A percentile compares a stretch with the other conserved stretches of the same genome.
These are phyloP conservation scores for Natator depressus DNA, from an alignment of 2,113 vertebrate species.

Conservation along the genomic window DNA sequence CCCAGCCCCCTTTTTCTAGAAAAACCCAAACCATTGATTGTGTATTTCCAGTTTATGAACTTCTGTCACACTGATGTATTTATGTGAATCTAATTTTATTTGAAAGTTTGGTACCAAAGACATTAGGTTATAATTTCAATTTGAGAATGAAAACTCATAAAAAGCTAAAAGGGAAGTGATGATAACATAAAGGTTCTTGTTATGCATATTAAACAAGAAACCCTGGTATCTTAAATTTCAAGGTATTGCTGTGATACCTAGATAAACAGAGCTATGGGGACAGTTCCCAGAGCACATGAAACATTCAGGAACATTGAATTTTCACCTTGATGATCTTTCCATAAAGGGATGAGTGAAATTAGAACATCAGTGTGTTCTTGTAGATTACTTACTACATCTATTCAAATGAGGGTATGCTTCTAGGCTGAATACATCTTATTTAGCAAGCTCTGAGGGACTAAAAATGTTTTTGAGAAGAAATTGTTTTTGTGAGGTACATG, in stretches of 20 bases:
- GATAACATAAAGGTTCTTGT: not conserved
- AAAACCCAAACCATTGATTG: not conserved
- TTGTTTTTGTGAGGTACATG: accelerated
- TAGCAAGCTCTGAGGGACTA: accelerated
- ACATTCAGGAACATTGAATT: accelerated
- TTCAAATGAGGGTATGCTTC: accelerated
- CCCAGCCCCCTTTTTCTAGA: not conserved
- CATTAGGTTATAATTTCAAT: not conserved
- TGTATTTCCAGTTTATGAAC: not conserved
- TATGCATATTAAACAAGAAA: not conserved
- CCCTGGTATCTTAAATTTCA: not conserved
- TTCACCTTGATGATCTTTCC: accelerated
- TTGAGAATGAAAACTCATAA: not conserved
- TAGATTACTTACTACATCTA: accelerated
- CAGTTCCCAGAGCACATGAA: accelerated
- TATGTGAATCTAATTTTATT: not conserved
- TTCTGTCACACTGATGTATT: not conserved
- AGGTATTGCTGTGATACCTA: not conserved
- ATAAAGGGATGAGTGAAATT: accelerated
- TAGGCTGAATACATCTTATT: not conserved
- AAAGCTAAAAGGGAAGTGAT: not conserved
- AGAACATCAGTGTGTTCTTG: accelerated
- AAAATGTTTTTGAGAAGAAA: accelerated
- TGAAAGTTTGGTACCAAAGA: accelerated
- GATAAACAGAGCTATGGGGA: accelerated